Evolutionary conservation across 2,113 vertebrate species (phyloP), one percentile per base, ranked within the genome.

Genomic region (Malurus alboscapulatus): DNA sequence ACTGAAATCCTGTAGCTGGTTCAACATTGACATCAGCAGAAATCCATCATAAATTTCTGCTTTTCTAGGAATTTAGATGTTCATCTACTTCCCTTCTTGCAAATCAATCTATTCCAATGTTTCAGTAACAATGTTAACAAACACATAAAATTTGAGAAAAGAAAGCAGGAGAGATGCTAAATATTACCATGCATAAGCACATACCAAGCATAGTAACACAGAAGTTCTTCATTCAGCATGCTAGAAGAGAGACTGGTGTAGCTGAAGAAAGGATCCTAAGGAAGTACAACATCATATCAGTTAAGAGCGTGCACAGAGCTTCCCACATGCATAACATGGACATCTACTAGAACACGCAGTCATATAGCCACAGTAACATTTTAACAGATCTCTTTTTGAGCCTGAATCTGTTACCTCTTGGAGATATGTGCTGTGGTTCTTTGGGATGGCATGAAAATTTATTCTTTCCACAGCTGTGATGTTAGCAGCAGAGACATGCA

Each of bases 181-280:
- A 38, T 20, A 76, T 42, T 65, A 61, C 29, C 94, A 84, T 44
- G 55, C 63, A 82, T 65, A 47, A 89, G 85, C 95, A 98, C 97
- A 75, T 98, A 98, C 97, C 98, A 97, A 97, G 96, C 95, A 95
- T 7, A 94, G 94, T 93, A 96, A 97, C 2, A 94, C 57, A 94
- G 97, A 81, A 55, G 95, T 67, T 97, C 97, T 96, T 97, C 97
- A 90, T 68, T 94, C 97, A 97, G 5, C 10, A 3, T 82, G 93
- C 96, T 95, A 98, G 97, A 96, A 75, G 95, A 96, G 96, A 98
- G 96, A 91, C 32, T 97, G 96, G 63, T 54, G 94, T 92, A 96
- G 97, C 93, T 95, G 96, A 95, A 87, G 95, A 59, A 96, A 96
- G 88, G 92, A 69, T 79, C 98, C 98, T 98, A 91, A 86, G 88